A percentile compares a stretch with the other conserved stretches of the same genome.
Evolutionary conservation across 2,113 vertebrate species (phyloP).

Genomic region (Halichoerus grypus): DNA sequence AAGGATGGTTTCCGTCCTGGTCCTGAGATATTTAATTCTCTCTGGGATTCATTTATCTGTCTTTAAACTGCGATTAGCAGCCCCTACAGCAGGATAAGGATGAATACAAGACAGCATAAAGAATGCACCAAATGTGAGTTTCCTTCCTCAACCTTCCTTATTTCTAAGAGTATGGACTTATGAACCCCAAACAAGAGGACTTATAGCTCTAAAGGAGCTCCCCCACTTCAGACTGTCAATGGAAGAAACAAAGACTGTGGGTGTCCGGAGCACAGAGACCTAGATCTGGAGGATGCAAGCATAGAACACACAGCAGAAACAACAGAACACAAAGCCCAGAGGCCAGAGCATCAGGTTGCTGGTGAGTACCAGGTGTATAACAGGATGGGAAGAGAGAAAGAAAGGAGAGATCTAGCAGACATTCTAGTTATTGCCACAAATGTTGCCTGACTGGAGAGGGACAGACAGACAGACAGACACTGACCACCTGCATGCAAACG

Average conservation of each 20-base stretch:
- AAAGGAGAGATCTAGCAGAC: neutral
- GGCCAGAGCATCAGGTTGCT: neutral
- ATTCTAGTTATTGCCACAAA: neutral
- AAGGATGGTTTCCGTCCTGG: neutral
- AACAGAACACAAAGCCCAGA: neutral
- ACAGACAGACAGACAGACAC: no score
- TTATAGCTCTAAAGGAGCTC: neutral
- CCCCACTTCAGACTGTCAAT: neutral
- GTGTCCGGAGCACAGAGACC: neutral
- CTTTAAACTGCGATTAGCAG: neutral
- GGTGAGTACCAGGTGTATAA: neutral
- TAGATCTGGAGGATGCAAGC: neutral
- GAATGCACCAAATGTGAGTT: neutral
- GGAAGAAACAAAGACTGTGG: neutral
- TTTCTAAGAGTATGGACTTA: neutral
- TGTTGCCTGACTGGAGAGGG: no score
- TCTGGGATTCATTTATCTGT: neutral
- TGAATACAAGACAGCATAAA: neutral
- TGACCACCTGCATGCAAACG: neutral
- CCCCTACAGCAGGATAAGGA: neutral
- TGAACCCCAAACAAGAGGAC: neutral
- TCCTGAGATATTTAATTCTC: neutral
- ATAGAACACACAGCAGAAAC: neutral
- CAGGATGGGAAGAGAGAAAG: neutral
- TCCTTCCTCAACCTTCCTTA: neutral